Evolutionary conservation across 2,888 invertebrate genomes (phyloP).

Genomic region (Pristionchus mayeri): DNA sequence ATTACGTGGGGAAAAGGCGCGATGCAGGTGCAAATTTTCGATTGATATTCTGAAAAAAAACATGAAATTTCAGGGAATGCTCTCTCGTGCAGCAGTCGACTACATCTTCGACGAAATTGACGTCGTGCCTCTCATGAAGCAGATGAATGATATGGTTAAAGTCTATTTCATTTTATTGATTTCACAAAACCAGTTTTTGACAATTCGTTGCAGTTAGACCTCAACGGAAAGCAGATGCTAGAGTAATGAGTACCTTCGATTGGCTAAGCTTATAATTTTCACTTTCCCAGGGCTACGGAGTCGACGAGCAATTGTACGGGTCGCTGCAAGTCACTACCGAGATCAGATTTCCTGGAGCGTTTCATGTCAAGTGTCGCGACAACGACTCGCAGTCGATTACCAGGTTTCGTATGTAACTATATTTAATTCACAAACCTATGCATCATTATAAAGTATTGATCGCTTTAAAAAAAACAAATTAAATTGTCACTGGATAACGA

Average conservation of each 20-base stretch:
- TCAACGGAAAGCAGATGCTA: neutral
- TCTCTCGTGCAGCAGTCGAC: neutral
- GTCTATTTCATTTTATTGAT: too few relatives aligned
- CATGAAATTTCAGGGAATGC: neutral
- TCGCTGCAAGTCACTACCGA: neutral
- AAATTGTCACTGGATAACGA: too few relatives aligned
- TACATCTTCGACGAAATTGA: constrained; percentile 15
- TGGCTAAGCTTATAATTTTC: too few relatives aligned
- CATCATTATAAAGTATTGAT: too few relatives aligned
- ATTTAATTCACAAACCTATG: too few relatives aligned
- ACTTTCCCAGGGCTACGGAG: constrained; percentile 23
- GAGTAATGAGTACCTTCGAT: too few relatives aligned
- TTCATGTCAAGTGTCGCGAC: neutral
- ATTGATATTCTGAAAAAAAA: too few relatives aligned
- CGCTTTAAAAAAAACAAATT: too few relatives aligned
- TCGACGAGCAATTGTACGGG: constrained; percentile 9
- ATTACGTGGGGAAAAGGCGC: constrained; percentile 15
- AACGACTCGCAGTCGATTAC: neutral
- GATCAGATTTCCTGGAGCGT: neutral
- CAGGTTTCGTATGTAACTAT: too few relatives aligned
- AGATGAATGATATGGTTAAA: neutral
- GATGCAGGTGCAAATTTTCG: constrained; percentile 7
- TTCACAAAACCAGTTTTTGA: too few relatives aligned
- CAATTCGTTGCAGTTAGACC: neutral
- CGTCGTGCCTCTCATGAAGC: neutral